These are phyloP conservation scores for Poecilobothrus nobilitatus DNA, from an alignment of 2,888 invertebrate species.

Conservation along the genomic window DNA sequence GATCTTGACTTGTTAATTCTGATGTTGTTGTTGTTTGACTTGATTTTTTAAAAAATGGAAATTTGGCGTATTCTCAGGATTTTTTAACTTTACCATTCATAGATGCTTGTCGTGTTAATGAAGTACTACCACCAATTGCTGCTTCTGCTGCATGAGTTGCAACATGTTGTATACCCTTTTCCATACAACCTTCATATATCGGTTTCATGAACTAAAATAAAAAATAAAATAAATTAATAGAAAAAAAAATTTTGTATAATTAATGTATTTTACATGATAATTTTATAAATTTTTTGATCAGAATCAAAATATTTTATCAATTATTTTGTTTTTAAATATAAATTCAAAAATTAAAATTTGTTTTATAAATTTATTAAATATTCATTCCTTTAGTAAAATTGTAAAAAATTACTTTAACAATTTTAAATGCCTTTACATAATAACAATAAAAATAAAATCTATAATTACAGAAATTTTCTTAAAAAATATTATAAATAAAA, in stretches of 20 bases:
- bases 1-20: conserved; percentile 19
- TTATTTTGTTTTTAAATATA: too few relatives aligned
- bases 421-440: too few relatives aligned
- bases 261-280: too few relatives aligned
- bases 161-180: conserved; percentile 74
- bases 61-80: conserved; percentile 45
- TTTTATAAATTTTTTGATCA: too few relatives aligned
- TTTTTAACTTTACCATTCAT: conserved; percentile 43
- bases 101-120: conserved; percentile 31
- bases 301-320: too few relatives aligned
- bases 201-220: conserved; percentile 69
- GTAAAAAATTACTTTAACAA: too few relatives aligned
- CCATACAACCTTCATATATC: conserved; percentile 68
- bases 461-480: too few relatives aligned
- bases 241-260: conserved; percentile 5
- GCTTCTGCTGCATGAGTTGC: conserved; percentile 67
- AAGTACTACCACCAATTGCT: conserved; percentile 51
- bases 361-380: too few relatives aligned
- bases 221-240: conserved; percentile 20
- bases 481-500: too few relatives aligned
- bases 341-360: too few relatives aligned
- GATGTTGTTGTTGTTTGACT: conserved; percentile 22
- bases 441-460: too few relatives aligned
- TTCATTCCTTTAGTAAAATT: too few relatives aligned
- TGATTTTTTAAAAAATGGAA: conserved; percentile 5